phyloP scores from a whole-genome alignment of 2,888 invertebrate genomes.

The Chloroclystis v-ata region DNA sequence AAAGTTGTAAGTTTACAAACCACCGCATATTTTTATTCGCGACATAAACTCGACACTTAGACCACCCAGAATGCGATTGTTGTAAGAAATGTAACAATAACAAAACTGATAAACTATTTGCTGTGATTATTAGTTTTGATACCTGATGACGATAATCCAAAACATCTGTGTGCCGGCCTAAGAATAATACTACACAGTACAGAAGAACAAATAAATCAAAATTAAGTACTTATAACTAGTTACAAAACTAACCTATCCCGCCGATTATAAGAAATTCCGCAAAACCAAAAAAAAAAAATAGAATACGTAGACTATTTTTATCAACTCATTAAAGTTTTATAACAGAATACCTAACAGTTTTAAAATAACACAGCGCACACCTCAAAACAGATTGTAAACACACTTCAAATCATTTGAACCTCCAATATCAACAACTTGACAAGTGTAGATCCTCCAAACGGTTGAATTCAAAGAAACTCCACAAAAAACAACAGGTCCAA shows the following conservation, averaged over 20 bases:
- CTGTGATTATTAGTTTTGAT: constrained; percentile 1
- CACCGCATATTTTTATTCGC: constrained; percentile 38
- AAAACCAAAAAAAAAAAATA: no score
- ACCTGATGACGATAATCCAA: not conserved
- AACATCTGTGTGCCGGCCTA: no score
- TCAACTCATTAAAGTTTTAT: no score
- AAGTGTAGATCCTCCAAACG: constrained; percentile 24
- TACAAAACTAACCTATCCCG: no score
- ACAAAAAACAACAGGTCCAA: constrained; percentile 36
- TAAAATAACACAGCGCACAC: no score
- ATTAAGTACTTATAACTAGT: no score
- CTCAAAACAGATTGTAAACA: constrained; percentile 4
- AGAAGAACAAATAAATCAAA: no score
- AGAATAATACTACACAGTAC: no score
- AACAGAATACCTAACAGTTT: no score
- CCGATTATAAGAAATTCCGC: no score
- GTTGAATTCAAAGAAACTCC: constrained; percentile 38
- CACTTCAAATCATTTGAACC: constrained; percentile 32
- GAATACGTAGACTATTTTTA: no score
- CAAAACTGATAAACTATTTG: constrained; percentile 23
- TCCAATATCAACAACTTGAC: constrained; percentile 22
- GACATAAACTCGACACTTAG: constrained; percentile 34
- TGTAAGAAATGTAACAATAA: constrained; percentile 30
- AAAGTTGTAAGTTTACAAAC: constrained; percentile 49
- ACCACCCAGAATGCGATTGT: constrained; percentile 47